A percentile compares a stretch with the other conserved stretches of the same genome.
Evolutionary conservation across 2,797 vertebrate species (phyloP).

Genomic region (Leptodactylus fallax): DNA sequence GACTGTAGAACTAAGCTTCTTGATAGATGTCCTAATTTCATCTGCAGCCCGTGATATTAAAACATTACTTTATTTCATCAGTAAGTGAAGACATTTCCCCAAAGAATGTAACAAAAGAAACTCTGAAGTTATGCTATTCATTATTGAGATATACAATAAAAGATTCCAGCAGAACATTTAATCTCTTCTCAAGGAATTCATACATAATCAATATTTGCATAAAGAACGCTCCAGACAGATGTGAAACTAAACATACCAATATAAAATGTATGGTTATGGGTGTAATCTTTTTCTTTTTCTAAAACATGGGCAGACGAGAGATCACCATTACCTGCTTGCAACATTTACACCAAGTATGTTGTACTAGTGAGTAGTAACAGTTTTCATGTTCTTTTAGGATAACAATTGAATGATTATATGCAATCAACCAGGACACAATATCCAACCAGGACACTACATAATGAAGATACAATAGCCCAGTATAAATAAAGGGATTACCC

Average conservation of each 20-base stretch:
- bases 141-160: constrained; percentile 47
- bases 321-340: background rate
- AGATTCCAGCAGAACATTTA: constrained; percentile 29
- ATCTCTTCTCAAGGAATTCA: constrained; percentile 12
- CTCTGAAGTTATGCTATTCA: constrained; percentile 22
- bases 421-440: no score
- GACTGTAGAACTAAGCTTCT: background rate
- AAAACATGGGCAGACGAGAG: background rate
- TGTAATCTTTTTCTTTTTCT: background rate
- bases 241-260: background rate
- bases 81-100: constrained; percentile 41
- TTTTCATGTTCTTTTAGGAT: no score
- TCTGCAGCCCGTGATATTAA: constrained; percentile 20
- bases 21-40: constrained; percentile 31
- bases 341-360: background rate
- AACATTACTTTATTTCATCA: constrained; percentile 44
- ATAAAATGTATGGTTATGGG: background rate
- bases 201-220: constrained; percentile 21
- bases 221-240: constrained; percentile 13
- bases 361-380: no score
- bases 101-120: constrained; percentile 18
- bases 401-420: no score
- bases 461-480: no score
- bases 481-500: no score
- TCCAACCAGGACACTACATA: no score